phyloP scores from a whole-genome alignment of 1,140 invertebrate genomes.

The Heliothis subflexa region DNA sequence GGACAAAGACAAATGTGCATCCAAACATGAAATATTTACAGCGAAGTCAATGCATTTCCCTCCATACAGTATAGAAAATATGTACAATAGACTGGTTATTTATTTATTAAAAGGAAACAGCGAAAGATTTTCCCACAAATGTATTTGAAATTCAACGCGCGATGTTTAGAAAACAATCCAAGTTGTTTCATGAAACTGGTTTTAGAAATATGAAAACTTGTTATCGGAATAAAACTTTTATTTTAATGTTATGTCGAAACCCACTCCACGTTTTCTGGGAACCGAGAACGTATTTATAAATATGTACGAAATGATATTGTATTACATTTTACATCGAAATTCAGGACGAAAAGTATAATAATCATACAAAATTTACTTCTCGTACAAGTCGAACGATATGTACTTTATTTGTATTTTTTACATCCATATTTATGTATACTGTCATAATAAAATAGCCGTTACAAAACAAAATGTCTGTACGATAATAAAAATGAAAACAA shows the following conservation, averaged over 20 bases:
- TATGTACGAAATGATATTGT: background rate
- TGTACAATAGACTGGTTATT: background rate
- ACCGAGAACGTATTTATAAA: background rate
- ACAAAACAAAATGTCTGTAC: slow-evolving; percentile 17
- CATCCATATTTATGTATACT: slow-evolving; percentile 17
- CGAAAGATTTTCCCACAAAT: slow-evolving; percentile 8
- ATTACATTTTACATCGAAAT: slow-evolving; percentile 4
- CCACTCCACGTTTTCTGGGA: slow-evolving; percentile 12
- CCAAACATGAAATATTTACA: too few relatives aligned
- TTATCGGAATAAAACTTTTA: slow-evolving; percentile 26
- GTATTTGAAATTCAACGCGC: background rate
- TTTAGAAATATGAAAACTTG: slow-evolving; percentile 31
- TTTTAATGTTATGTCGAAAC: slow-evolving; percentile 30
- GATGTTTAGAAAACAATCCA: slow-evolving; percentile 29
- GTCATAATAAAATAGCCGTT: slow-evolving; percentile 14
- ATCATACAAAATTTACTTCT: background rate
- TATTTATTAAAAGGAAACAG: slow-evolving; percentile 13
- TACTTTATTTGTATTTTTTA: slow-evolving; percentile 25
- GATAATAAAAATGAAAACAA: slow-evolving; percentile 34
- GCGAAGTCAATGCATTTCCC: too few relatives aligned
- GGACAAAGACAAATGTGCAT: too few relatives aligned
- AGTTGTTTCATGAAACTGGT: slow-evolving; percentile 22
- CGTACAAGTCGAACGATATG: background rate
- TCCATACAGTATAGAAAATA: too few relatives aligned
- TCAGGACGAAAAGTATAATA: background rate